phyloP scores from a whole-genome alignment of 2,888 invertebrate genomes.

The Phaonia tiefii region DNA sequence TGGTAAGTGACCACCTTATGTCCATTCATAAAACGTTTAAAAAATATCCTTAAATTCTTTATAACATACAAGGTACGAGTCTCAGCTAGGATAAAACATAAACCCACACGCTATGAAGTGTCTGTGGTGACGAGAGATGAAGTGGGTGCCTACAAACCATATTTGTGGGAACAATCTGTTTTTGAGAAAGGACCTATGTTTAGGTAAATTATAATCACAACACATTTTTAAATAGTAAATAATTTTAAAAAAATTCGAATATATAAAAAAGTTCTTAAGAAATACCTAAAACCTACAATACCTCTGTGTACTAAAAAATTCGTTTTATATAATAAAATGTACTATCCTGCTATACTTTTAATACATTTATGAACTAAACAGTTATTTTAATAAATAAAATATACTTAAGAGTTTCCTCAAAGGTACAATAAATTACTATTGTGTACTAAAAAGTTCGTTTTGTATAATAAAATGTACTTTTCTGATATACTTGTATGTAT shows the following conservation, averaged over 20 bases:
- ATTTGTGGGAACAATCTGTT: conserved; percentile 96
- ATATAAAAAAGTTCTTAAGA: not conserved
- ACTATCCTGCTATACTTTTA: no score
- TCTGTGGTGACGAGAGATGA: conserved; percentile 96
- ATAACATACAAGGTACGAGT: conserved; percentile 86
- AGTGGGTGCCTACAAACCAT: conserved; percentile 97
- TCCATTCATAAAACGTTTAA: not conserved
- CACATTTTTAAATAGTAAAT: not conserved
- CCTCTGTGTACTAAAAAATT: not conserved
- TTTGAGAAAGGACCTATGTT: conserved; percentile 97
- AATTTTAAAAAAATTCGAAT: no score
- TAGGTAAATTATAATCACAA: conserved; percentile 81
- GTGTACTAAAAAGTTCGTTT: no score
- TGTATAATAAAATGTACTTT: no score
- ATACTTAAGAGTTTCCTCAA: no score
- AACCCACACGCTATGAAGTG: conserved; percentile 93
- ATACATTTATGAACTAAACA: no score
- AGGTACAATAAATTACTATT: no score
- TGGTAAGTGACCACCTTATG: conserved; percentile 79
- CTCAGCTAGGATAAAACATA: conserved; percentile 91
- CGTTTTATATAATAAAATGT: no score
- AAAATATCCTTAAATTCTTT: conserved; percentile 1
- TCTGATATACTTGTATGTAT: no score
- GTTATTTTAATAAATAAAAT: no score
- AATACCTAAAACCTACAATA: not conserved